Conservation (phyloP, 2,113 vertebrate species). For the Chauna torquata region DNA sequence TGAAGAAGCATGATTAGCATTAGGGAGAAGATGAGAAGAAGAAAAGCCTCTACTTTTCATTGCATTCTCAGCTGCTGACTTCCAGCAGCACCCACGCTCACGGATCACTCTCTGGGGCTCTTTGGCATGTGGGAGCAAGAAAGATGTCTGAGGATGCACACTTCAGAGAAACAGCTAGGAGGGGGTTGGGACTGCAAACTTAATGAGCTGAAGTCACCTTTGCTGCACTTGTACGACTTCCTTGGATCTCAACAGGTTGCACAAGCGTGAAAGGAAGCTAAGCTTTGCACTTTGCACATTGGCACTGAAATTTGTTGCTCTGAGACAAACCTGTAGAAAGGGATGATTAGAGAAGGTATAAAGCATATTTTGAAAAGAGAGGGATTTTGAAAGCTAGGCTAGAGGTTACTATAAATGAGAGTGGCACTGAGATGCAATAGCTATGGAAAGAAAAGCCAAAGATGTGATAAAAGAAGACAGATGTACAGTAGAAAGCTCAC, state of each 20-base stretch:
- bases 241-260: background rate
- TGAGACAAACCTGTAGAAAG: background rate
- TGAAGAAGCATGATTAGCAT: background rate
- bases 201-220: background rate
- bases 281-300: background rate
- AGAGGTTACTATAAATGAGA: constrained; percentile 24
- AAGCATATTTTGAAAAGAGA: background rate
- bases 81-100: background rate
- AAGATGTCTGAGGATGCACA: background rate
- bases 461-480: constrained; percentile 39
- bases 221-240: background rate
- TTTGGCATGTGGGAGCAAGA: background rate
- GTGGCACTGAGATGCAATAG: background rate
- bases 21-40: background rate
- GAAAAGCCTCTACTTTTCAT: background rate
- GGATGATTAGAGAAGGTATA: background rate
- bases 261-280: background rate
- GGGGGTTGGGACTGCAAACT: background rate
- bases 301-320: background rate
- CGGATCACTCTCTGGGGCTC: background rate
- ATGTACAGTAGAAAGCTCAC: constrained; percentile 28
- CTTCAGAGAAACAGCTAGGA: background rate
- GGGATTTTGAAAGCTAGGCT: constrained; percentile 11
- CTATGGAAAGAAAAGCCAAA: constrained; percentile 42
- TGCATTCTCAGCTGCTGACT: background rate